phyloP scores from a whole-genome alignment of 1,140 invertebrate species.

The Brachionus rubens region DNA sequence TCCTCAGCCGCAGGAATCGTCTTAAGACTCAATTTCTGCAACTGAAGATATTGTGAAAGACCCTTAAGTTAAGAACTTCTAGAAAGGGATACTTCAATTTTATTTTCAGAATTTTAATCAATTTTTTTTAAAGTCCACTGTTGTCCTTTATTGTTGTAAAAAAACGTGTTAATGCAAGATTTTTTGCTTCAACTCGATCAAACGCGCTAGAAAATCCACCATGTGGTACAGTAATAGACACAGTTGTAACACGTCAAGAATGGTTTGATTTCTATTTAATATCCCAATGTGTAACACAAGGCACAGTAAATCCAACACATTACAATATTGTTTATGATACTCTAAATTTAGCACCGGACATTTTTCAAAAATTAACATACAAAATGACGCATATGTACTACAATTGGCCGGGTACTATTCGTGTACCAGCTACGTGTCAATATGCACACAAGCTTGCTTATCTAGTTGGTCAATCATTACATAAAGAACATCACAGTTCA shows the following conservation, averaged over 20 bases:
- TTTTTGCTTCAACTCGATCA: neutral
- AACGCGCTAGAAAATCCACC: conserved; percentile 69
- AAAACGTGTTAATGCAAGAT: conserved; percentile 51
- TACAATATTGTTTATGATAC: conserved; percentile 73
- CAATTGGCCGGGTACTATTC: conserved; percentile 81
- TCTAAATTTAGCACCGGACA: conserved; percentile 66
- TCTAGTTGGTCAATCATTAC: conserved; percentile 70
- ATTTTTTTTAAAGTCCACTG: conserved; percentile 8
- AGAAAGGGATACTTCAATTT: no score
- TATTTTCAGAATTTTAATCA: neutral
- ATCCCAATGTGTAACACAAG: conserved; percentile 72
- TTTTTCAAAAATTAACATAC: conserved; percentile 74
- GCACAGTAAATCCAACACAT: conserved; percentile 75
- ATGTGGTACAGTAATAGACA: conserved; percentile 80
- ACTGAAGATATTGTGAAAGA: no score
- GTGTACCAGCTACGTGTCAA: conserved; percentile 81
- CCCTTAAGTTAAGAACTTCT: no score
- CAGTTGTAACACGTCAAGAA: conserved; percentile 74
- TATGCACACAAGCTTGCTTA: conserved; percentile 77
- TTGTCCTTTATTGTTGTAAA: conserved; percentile 59
- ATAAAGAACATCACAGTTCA: conserved; percentile 62
- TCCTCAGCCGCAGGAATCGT: no score
- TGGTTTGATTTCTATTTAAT: conserved; percentile 80
- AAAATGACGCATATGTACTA: conserved; percentile 80
- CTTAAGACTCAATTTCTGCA: no score